phyloP scores from a whole-genome alignment of 2,797 vertebrate genomes.

The Sebastiscus albofasciatus region DNA sequence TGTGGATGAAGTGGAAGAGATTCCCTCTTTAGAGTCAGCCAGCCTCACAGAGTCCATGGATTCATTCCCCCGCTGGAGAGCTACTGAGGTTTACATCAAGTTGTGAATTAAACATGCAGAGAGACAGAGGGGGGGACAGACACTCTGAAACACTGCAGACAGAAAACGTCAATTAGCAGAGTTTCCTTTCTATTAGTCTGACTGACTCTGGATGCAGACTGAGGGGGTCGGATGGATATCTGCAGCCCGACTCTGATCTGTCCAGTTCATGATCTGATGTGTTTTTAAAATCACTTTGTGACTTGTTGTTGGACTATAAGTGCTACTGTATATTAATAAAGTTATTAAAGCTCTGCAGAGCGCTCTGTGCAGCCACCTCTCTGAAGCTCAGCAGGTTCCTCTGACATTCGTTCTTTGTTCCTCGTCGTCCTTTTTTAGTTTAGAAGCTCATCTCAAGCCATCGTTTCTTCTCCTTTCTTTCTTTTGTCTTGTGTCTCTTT shows the following conservation, averaged over 20 bases:
- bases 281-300: not conserved
- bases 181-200: not conserved
- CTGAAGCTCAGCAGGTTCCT: not conserved
- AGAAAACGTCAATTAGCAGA: not conserved
- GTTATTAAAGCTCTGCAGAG: not conserved
- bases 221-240: not conserved
- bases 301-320: not conserved
- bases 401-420: not conserved
- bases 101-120: slow-evolving; percentile 38
- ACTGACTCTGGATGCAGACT: not conserved
- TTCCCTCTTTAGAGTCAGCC: slow-evolving; percentile 10
- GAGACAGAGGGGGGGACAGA: not conserved
- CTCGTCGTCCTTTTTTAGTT: not conserved
- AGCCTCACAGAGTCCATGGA: slow-evolving; percentile 23
- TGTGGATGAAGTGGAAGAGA: slow-evolving; percentile 22
- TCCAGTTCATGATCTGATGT: not conserved
- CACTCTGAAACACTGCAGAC: not conserved
- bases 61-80: slow-evolving; percentile 23
- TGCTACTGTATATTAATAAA: not conserved
- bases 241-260: no score
- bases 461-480: not conserved
- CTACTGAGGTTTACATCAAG: slow-evolving; percentile 30
- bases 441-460: not conserved
- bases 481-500: not conserved
- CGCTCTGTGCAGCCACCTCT: not conserved